Conservation (phyloP, 2,888 invertebrate species). For the Melolontha melolontha region DNA sequence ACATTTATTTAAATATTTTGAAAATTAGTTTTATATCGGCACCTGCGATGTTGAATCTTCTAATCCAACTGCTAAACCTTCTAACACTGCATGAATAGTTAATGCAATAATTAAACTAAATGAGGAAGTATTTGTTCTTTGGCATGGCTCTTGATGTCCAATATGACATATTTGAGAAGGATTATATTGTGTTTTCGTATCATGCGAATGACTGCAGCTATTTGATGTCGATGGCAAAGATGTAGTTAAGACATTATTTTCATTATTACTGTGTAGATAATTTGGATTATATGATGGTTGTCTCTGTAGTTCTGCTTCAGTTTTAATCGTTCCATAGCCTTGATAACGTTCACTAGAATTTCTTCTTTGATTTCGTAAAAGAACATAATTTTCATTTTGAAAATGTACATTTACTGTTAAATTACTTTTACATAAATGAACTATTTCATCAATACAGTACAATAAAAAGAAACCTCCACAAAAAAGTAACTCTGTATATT, state of each 20-base stretch:
- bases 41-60: conserved; percentile 76
- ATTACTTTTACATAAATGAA: conserved; percentile 68
- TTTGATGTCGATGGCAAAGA: conserved; percentile 2
- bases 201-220: neutral
- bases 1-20: conserved; percentile 17
- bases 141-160: conserved; percentile 75
- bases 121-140: conserved; percentile 72
- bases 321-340: conserved; percentile 48
- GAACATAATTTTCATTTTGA: conserved; percentile 17
- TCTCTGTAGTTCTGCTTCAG: conserved; percentile 37
- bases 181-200: conserved; percentile 30
- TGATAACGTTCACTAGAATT: conserved; percentile 33
- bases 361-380: conserved; percentile 33
- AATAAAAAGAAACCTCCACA: conserved; percentile 79
- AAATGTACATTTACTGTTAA: neutral
- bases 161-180: conserved; percentile 72
- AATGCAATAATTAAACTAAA: conserved; percentile 79
- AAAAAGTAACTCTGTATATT: conserved; percentile 74
- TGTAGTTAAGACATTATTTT: neutral
- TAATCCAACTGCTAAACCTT: conserved; percentile 85
- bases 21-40: conserved; percentile 41
- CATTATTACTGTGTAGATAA: conserved; percentile 24
- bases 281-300: conserved; percentile 36
- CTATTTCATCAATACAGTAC: conserved; percentile 79
- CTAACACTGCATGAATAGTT: conserved; percentile 82